These are phyloP conservation scores for Enteromius anoplus DNA, from an alignment of 2,797 vertebrate genomes.

Conservation along the genomic window DNA sequence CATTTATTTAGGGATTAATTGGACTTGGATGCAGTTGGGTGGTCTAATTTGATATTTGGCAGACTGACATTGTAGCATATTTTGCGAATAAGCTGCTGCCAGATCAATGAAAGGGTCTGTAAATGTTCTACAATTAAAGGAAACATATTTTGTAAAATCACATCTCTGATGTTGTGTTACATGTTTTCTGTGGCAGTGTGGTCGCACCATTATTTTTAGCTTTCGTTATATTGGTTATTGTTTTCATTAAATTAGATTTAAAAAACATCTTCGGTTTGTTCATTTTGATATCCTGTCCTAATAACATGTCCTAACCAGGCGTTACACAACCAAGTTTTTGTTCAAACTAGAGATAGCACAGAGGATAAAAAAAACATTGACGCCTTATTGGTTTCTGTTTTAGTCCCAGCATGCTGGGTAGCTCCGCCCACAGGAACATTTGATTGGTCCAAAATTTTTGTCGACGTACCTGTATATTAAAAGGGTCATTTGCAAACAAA, in stretches of 20 bases:
- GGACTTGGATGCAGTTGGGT: slow-evolving; percentile 7
- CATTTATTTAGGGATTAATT: slow-evolving; percentile 30
- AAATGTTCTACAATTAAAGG: neutral
- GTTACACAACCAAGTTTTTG: neutral
- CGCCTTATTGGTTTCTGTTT: neutral
- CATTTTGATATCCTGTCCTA: neutral
- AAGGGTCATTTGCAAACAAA: neutral
- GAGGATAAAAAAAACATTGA: neutral
- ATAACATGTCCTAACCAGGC: neutral
- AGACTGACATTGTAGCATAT: neutral
- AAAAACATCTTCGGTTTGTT: neutral
- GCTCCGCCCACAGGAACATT: neutral
- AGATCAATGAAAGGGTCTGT: neutral
- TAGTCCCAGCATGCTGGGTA: neutral
- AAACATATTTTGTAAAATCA: neutral
- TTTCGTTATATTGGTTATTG: neutral
- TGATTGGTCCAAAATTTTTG: neutral
- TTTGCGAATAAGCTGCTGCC: neutral
- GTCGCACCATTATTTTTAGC: neutral
- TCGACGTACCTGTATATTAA: neutral
- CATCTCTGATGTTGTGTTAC: neutral
- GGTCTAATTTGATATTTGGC: slow-evolving; percentile 19
- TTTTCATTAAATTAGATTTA: neutral
- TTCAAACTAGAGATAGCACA: neutral
- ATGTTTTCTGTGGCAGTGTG: slow-evolving; percentile 3